phyloP scores from a whole-genome alignment of 1,140 invertebrate genomes.

The Wasmannia auropunctata region DNA sequence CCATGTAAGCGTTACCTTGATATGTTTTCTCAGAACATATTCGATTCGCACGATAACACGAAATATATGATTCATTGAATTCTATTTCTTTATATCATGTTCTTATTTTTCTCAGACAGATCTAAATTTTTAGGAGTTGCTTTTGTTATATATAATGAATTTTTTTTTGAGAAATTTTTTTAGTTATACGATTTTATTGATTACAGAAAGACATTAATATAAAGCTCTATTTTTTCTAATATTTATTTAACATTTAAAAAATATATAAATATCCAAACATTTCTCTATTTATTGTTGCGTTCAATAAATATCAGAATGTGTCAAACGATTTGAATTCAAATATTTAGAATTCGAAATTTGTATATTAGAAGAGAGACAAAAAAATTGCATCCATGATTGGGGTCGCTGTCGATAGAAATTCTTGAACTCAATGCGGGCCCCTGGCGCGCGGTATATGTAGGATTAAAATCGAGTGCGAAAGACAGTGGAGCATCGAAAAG shows the following conservation, averaged over 20 bases:
- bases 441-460: not conserved
- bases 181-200: not conserved
- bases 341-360: not conserved
- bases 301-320: not conserved
- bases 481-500: conserved; percentile 1
- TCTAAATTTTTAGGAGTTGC: not conserved
- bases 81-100: conserved; percentile 5
- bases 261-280: not conserved
- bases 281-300: not conserved
- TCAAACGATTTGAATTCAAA: not conserved
- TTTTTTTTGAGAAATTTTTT: not conserved
- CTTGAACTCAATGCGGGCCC: conserved; percentile 16
- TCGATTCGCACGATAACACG: conserved; percentile 24
- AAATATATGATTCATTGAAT: not conserved
- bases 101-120: conserved; percentile 6
- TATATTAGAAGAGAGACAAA: not conserved
- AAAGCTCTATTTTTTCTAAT: not conserved
- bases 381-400: not conserved
- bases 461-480: conserved; percentile 25
- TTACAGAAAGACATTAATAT: not conserved
- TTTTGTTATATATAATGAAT: not conserved
- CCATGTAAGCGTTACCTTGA: not conserved
- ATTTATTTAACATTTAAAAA: not conserved
- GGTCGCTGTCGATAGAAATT: not conserved
- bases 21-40: not conserved